Base-by-base conservation (phyloP, 1,140 invertebrate genomes). In the Stenopsyche tienmushanensis region DNA sequence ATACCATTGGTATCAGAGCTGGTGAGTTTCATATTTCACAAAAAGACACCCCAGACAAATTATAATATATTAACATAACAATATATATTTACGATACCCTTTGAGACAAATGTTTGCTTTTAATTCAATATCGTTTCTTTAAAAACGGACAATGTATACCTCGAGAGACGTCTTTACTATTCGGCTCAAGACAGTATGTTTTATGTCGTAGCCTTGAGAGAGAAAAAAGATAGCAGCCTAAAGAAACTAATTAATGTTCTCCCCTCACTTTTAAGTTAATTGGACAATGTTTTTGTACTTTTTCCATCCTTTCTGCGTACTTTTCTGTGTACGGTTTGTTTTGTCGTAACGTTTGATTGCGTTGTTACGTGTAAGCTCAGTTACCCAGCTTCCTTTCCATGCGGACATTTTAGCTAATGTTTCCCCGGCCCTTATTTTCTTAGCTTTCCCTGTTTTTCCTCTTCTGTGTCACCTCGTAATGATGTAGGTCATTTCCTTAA, bases 1-100 rank as follows among this genome's bases (percentile, higher is more conserved):
- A 98, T 99, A 74, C 95, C 96, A 62, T 86, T 99, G 73, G 97
- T 99, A 72, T 98, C 96, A 63, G 97, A 99, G 83, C 85, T 99
- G 89, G 97, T 99, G 89, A 90, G 93, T 90, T 76, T 71, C 26
- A 15, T 23, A 0, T 58, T 49, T 49, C 13, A 34, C n/a, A n/a
- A n/a, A n/a, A n/a, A n/a, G n/a, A n/a, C n/a, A n/a, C n/a, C n/a
- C n/a, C n/a, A n/a, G n/a, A n/a, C n/a, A n/a, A n/a, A n/a, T n/a
- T n/a, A n/a, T n/a, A n/a, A n/a, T n/a, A n/a, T n/a, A n/a, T n/a
- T n/a, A n/a, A n/a, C n/a, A n/a, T n/a, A n/a, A n/a, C n/a, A n/a
- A n/a, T n/a, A n/a, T n/a, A n/a, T n/a, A n/a, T n/a, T n/a, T n/a
- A n/a, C n/a, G n/a, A n/a, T n/a, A n/a, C n/a, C n/a, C n/a, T n/a